Evolutionary conservation across 2,797 vertebrate species (phyloP), one percentile per base, ranked within the genome.

Genomic region (Micromesistius poutassou): DNA sequence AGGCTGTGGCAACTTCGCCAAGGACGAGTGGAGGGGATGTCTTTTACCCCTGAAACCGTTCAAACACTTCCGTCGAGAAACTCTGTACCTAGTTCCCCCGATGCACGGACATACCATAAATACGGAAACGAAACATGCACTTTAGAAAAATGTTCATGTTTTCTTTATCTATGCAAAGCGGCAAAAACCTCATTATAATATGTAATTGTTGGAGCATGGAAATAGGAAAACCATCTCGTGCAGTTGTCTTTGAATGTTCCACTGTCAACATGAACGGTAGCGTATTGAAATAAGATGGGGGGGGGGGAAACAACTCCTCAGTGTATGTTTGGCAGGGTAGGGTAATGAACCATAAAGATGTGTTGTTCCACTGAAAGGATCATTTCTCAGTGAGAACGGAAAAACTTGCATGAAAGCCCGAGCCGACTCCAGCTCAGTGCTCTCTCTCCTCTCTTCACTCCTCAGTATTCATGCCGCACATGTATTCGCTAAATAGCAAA

Each of bases 401-500:
- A 85, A 85, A 38, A 77, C 6, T 3, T 2, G 55, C 81, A 79
- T 78, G 80, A 38, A 81, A 14, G 66, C 80, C 88, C 79, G 80
- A 79, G 8, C 36, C 80, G 77, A 83, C 89, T 88, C 87, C 85
- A 83, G 79, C 83, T 36, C 6, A 28, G 7, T 33, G 5, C 79
- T 78, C 70, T 78, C 70, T 75, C 79, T 82, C 85, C 82, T 81
- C 84, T 89, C 84, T 85, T 87, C 86, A 77, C 70, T 80, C n/a
- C 85, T 86, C 75, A 68, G 73, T 72, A 87, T 88, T 90, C 85
- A 92, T 87, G 89, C 82, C 78, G 72, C 83, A 87, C 87, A 88
- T 87, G 79, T 87, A 89, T 87, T 92, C 86, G 87, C 88, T 89
- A 88, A 87, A 89, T 86, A 88, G 89, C 87, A 92, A 91, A 92